Evolutionary conservation across 2,797 vertebrate species (phyloP).

Genomic region (Clarias platycephalus): DNA sequence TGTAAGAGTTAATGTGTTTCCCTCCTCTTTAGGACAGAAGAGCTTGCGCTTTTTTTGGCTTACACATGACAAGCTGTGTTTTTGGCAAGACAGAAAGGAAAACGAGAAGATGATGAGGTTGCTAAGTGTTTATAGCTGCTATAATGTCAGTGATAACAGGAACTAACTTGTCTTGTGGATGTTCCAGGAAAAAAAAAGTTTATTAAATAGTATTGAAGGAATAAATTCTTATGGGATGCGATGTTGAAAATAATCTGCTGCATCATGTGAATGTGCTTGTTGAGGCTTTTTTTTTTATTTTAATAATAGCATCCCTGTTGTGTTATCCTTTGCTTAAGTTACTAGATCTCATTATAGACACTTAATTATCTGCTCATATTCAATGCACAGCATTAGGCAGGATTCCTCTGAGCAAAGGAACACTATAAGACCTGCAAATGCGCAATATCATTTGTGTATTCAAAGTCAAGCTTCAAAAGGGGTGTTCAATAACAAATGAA

Average conservation of each 20-base stretch:
- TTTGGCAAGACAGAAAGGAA: not conserved
- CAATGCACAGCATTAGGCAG: not conserved
- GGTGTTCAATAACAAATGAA: slow-evolving; percentile 37
- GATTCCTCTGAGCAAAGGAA: slow-evolving; percentile 9
- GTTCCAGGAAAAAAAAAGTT: not conserved
- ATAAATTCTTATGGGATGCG: not conserved
- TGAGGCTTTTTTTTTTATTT: not conserved
- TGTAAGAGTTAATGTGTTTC: too few species aligned
- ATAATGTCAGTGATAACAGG: not conserved
- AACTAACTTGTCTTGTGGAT: not conserved
- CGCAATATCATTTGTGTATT: slow-evolving; percentile 12
- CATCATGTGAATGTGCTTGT: not conserved
- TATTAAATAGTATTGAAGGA: not conserved
- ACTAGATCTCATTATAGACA: not conserved
- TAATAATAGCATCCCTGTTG: not conserved
- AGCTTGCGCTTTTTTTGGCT: not conserved
- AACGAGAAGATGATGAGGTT: not conserved
- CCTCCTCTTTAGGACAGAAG: not conserved
- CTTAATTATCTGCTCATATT: not conserved
- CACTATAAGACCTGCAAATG: not conserved
- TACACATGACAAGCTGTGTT: not conserved
- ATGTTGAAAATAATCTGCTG: not conserved
- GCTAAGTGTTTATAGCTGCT: not conserved
- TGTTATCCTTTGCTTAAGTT: not conserved
- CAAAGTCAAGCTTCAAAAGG: slow-evolving; percentile 40